Base-by-base conservation (phyloP, 2,113 vertebrate species). In the Pseudorectes ferrugineus region DNA sequence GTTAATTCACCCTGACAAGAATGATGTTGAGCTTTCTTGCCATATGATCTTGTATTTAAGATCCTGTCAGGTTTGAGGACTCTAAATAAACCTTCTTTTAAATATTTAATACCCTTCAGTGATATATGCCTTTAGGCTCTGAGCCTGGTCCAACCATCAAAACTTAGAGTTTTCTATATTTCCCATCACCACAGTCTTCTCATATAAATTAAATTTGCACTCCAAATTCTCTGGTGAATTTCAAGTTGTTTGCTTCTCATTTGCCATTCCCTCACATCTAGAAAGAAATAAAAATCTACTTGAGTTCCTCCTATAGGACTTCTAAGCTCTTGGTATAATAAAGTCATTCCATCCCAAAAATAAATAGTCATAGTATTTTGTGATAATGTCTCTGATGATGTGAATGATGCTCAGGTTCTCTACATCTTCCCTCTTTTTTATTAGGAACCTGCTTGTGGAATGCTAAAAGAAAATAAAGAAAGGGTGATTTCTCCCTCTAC, bases 11-110 rank as follows among this genome's bases (percentile, higher is more conserved):
- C 92, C 96, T 96, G 95, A 96, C 97, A 98, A 97, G 96, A 97
- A 88, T 82, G 90, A 98, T 97, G 97, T 95, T 98, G 97, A 97
- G 96, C 94, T 95, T 97, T 97, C 95, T 97, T 96, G 97, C 97
- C 97, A 96, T 96, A 98, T 97, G 96, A 98, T 97, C 95, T 95
- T 94, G 92, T 97, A 97, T 97, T 97, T 98, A 97, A 98, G 97
- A 97, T 96, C 88, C 91, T 97, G 97, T 97, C 98, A 98, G 73
- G 92, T 96, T 96, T 96, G 96, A 96, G 87, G 90, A 93, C 86
- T 97, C 97, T 96, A 98, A 98, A 96, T 98, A 98, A 98, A 98
- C 96, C 95, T 97, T 96, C 96, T 96, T 85, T 86, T 97, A 97
- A 98, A 97, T 98, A 98, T 98, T 98, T 97, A 97, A 97, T 98